Evolutionary conservation across 2,113 vertebrate species (phyloP).

Genomic region (Catagonus wagneri): DNA sequence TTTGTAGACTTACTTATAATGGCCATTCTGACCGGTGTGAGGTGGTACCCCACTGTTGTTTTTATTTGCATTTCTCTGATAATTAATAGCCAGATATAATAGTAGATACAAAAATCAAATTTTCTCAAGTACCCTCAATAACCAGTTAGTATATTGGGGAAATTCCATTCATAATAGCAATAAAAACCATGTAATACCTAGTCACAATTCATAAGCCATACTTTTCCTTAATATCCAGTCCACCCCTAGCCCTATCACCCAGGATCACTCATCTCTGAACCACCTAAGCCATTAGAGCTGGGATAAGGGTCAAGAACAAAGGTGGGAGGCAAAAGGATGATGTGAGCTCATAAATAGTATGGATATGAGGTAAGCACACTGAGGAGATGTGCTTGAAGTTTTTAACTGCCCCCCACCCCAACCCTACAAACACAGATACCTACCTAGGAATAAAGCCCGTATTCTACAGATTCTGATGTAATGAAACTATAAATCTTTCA

Average conservation of each 20-base stretch:
- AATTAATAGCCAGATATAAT: background rate
- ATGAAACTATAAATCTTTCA: constrained; percentile 38
- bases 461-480: constrained; percentile 22
- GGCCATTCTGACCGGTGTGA: too few relatives aligned
- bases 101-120: background rate
- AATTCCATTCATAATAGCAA: background rate
- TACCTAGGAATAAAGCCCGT: constrained; percentile 15
- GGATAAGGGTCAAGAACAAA: background rate
- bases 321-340: background rate
- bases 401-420: too few relatives aligned
- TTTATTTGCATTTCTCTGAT: too few relatives aligned
- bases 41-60: too few relatives aligned
- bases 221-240: background rate
- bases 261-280: background rate
- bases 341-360: background rate
- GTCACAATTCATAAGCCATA: background rate
- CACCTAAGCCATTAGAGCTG: background rate
- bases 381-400: background rate
- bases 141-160: background rate
- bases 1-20: too few relatives aligned
- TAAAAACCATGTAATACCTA: constrained; percentile 3
- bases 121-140: background rate
- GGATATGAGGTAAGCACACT: background rate
- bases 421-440: background rate
- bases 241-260: background rate